Evolutionary conservation across 2,797 vertebrate species (phyloP).

Genomic region (Tokudaia tokunoshimensis): DNA sequence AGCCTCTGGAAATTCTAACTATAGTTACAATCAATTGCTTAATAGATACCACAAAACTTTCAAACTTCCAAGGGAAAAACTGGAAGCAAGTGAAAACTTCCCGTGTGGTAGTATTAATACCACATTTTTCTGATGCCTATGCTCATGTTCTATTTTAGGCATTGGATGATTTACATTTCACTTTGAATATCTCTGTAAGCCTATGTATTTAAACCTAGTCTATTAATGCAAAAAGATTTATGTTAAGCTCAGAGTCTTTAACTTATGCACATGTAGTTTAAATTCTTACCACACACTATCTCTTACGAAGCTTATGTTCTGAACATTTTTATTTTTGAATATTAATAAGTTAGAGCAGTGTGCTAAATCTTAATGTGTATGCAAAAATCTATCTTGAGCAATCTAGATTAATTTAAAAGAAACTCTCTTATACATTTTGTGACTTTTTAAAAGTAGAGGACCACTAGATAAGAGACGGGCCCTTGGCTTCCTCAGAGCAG

Average conservation of each 20-base stretch:
- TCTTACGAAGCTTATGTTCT: not conserved
- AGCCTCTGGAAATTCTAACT: not conserved
- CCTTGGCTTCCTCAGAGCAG: not conserved
- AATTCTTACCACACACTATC: conserved; percentile 42
- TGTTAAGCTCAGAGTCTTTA: conserved; percentile 20
- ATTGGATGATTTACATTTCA: not conserved
- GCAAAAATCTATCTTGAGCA: conserved; percentile 14
- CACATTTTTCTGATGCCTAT: not conserved
- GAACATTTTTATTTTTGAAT: conserved; percentile 41
- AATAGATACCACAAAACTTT: not conserved
- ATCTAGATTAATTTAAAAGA: conserved; percentile 54
- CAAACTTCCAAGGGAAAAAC: not conserved
- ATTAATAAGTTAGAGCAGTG: conserved; percentile 33
- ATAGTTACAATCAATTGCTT: not conserved
- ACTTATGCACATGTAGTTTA: conserved; percentile 36
- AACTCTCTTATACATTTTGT: not conserved
- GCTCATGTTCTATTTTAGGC: not conserved
- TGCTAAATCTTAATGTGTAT: conserved; percentile 44
- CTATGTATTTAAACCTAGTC: conserved; percentile 37
- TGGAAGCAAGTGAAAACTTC: not conserved
- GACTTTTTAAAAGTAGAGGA: not conserved
- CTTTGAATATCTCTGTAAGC: conserved; percentile 57
- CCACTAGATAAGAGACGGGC: not conserved
- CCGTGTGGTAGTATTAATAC: not conserved
- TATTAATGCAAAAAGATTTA: conserved; percentile 41